Conservation (phyloP, 2,113 vertebrate genomes). For the Euleptes europaea region DNA sequence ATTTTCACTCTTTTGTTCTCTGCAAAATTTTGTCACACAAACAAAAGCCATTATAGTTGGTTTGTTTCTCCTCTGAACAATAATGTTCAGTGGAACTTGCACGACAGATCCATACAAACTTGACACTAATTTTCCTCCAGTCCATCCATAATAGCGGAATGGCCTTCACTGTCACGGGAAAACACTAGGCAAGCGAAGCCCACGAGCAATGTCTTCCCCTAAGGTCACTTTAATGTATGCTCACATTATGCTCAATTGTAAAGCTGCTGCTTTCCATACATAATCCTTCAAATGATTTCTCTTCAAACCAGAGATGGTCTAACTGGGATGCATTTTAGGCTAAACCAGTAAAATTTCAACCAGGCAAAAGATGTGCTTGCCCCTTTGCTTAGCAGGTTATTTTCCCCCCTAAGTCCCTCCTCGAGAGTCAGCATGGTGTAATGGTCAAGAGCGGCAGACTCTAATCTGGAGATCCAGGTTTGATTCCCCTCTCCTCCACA, state of each 20-base stretch:
- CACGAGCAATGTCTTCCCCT: background rate
- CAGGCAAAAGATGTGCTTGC: background rate
- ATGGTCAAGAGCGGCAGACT: too few relatives aligned
- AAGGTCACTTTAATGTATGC: background rate
- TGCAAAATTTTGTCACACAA: background rate
- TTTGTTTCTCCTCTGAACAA: background rate
- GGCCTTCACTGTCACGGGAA: background rate
- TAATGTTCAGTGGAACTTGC: background rate
- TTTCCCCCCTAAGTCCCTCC: too few relatives aligned
- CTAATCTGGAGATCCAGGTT: too few relatives aligned
- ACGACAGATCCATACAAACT: background rate
- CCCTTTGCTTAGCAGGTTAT: background rate
- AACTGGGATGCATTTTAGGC: background rate
- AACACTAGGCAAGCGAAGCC: background rate
- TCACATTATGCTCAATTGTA: background rate
- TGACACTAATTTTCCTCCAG: background rate
- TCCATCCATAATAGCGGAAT: background rate
- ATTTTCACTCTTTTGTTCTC: slow-evolving; percentile 7
- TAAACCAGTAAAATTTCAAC: background rate
- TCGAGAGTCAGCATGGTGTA: too few relatives aligned
- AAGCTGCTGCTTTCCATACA: background rate
- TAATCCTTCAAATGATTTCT: background rate
- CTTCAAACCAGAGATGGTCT: background rate
- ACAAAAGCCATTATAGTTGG: background rate
- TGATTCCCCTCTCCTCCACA: too few relatives aligned